Conservation (phyloP, 2,113 vertebrate species). For the Thamnaconus septentrionalis region DNA sequence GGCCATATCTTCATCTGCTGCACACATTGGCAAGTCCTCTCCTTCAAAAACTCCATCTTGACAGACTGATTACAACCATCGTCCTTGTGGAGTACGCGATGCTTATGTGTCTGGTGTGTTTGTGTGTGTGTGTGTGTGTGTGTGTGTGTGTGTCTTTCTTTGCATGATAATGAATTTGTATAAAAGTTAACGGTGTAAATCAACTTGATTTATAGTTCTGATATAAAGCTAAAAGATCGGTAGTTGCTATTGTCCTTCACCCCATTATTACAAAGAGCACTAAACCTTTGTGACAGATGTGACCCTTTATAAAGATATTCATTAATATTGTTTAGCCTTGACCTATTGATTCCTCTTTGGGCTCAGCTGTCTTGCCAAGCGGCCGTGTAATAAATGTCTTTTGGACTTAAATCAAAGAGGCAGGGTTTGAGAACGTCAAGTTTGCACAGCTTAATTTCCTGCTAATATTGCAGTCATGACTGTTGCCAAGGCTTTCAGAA, state of each 20-base stretch:
- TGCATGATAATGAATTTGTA: background rate
- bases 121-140: too few relatives aligned
- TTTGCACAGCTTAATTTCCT: background rate
- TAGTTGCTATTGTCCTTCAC: slow-evolving; percentile 30
- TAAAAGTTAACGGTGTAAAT: background rate
- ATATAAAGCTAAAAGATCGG: slow-evolving; percentile 27
- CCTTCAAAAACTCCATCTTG: slow-evolving; percentile 10
- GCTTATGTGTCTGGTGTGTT: background rate
- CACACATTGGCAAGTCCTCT: slow-evolving; percentile 54
- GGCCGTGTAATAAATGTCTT: background rate
- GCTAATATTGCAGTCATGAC: background rate
- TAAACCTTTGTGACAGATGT: slow-evolving; percentile 36
- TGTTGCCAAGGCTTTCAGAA: background rate
- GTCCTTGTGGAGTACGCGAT: slow-evolving; percentile 8
- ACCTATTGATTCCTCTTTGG: slow-evolving; percentile 21
- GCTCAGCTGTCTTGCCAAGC: slow-evolving; percentile 4
- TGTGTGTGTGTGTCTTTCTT: background rate
- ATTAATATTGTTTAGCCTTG: slow-evolving; percentile 25
- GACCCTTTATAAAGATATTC: slow-evolving; percentile 22
- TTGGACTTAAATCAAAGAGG: background rate
- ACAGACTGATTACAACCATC: slow-evolving; percentile 12
- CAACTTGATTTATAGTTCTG: slow-evolving; percentile 24
- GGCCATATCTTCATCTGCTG: slow-evolving; percentile 64
- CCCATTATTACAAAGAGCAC: slow-evolving; percentile 26
- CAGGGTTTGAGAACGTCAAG: background rate